Conservation (phyloP, 2,113 vertebrate species). For the Amphiprion percula region DNA sequence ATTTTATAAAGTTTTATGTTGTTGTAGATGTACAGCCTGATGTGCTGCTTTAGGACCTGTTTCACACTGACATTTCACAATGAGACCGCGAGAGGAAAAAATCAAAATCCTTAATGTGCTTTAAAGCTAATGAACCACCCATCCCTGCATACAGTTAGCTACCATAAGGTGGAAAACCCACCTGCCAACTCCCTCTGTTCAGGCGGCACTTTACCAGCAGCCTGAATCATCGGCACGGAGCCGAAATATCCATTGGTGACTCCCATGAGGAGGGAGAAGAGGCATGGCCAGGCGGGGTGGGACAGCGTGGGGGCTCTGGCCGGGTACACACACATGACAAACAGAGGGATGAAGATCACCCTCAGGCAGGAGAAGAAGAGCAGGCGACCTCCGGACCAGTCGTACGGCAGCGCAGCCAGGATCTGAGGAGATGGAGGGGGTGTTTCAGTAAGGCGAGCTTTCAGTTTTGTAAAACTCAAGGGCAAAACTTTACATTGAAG, state of each 20-base stretch:
- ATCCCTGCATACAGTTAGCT: no score
- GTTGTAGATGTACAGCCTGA: no score
- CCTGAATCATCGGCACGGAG: conserved; percentile 98
- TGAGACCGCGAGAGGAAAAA: no score
- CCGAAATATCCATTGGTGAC: conserved; percentile 97
- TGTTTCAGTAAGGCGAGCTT: neutral
- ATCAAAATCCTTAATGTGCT: no score
- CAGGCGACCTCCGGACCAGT: conserved; percentile 93
- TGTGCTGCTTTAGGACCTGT: no score
- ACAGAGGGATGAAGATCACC: conserved; percentile 96
- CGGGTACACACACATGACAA: conserved; percentile 97
- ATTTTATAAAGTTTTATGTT: no score
- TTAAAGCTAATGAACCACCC: no score
- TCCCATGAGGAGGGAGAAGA: conserved; percentile 98
- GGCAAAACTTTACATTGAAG: neutral
- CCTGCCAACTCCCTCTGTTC: conserved; percentile 97
- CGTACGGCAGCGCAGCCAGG: conserved; percentile 93
- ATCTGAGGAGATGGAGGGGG: conserved; percentile 82
- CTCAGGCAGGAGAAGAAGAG: conserved; percentile 93
- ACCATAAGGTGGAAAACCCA: conserved; percentile 55
- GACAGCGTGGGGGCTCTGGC: conserved; percentile 86
- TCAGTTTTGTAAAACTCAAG: neutral
- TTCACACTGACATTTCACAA: no score
- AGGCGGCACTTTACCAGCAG: conserved; percentile 92
- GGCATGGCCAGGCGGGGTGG: conserved; percentile 96